Evolutionary conservation across 2,888 invertebrate genomes (phyloP), one percentile per base, ranked within the genome.

Genomic region (Rhagium mordax): DNA sequence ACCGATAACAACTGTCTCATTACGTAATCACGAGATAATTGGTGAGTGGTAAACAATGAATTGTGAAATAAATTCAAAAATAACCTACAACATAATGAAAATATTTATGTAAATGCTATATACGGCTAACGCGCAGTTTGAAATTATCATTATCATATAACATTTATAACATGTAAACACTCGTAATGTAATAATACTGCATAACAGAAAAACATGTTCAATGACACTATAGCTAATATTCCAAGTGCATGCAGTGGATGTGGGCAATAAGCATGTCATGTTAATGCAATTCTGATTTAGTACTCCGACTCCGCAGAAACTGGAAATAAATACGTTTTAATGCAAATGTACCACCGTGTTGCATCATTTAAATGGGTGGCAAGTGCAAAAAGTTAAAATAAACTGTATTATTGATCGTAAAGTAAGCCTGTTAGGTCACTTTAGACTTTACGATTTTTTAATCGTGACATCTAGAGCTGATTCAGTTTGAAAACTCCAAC

Each of bases 141-240:
- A 57, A 57, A 27, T 57, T 27, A 57, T 57, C 55, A 57, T 57
- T 57, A 57, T 57, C 55, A 15, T 55, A 21, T 57, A 57, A 57
- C 27, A 55, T 55, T 55, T 55, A 55, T 24, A 24, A 55, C 24
- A 57, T 57, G 55, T 57, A 57, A 57, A 57, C 24, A 57, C n/a
- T 57, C 53, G 20, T 57, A 57, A 27, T 18, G 18, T 18, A 51
- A 20, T 27, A 27, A 57, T n/a, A 15, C 24, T n/a, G 8, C 55
- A 24, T 27, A 24, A 27, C 24, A 57, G 55, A 24, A 57, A 57
- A 57, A 57, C 55, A 57, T 57, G 55, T 57, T 57, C 55, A 57
- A 57, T 57, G 55, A 57, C 55, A 57, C 55, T 27, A 24, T 16
- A 15, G 27, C 27, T 15, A n/a, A 27, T 27, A 27, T 24, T 57